Conservation (phyloP, 2,797 vertebrate species). For the Mionectes olivaceus region DNA sequence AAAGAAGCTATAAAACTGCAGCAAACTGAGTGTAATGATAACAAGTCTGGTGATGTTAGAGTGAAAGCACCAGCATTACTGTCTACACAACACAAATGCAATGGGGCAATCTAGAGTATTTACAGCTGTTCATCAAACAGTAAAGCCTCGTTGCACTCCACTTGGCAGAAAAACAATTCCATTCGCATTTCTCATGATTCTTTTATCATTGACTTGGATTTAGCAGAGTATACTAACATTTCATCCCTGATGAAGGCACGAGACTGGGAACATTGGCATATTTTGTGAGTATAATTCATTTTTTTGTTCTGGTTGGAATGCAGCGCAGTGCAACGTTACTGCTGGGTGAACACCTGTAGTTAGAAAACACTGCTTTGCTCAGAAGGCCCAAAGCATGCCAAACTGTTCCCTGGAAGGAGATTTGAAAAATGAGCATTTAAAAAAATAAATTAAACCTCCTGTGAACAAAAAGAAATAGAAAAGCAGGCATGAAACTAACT, state of each 20-base stretch:
- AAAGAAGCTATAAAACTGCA: background rate
- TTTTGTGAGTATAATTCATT: conserved; percentile 58
- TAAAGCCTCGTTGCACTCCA: conserved; percentile 28
- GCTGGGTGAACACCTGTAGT: conserved; percentile 63
- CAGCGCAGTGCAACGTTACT: background rate
- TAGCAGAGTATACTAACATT: conserved; percentile 44
- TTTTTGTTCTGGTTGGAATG: conserved; percentile 57
- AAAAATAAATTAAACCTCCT: background rate
- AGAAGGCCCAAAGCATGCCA: conserved; percentile 4
- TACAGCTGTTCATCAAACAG: conserved; percentile 54
- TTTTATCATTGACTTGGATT: conserved; percentile 51
- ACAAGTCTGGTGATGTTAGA: background rate
- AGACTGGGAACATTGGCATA: conserved; percentile 12
- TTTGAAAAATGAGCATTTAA: background rate
- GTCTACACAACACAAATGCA: background rate
- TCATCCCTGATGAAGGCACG: background rate
- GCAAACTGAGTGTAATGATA: background rate
- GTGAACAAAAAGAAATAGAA: background rate
- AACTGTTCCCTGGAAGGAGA: conserved; percentile 6
- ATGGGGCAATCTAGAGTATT: conserved; percentile 8
- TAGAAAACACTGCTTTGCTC: conserved; percentile 38
- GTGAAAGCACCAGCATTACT: background rate
- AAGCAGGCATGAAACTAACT: conserved; percentile 20
- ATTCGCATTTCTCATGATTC: conserved; percentile 20
- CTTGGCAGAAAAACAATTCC: conserved; percentile 59